Base-by-base conservation (phyloP, 1,140 invertebrate species). In the Microplitis demolitor region DNA sequence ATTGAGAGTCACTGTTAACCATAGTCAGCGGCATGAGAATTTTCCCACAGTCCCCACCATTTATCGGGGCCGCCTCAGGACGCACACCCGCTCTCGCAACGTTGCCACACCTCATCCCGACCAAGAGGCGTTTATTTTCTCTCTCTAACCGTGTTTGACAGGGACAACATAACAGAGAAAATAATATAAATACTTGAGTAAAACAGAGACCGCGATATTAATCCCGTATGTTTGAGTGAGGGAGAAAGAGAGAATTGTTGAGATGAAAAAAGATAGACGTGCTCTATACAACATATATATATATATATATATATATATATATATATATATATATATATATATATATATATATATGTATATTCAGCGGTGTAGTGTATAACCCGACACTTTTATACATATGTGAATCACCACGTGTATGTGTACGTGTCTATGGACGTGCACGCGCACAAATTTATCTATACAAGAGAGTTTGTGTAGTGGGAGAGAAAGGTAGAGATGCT, bases 31-130 rank as follows among this genome's bases (percentile, higher is more conserved):
- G 83, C 85, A 85, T 86, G 85, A 85, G 85, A 85, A 86, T 85
- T 85, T 86, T 86, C 85, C 85, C 85, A 86, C 85, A 85, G 82
- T 85, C 83, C 82, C 84, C 83, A 82, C 82, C 61, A 71, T 54
- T 31, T 75, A 75, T 73, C 60, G 73, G 74, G 75, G 77, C 78
- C 77, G 77, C 77, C 73, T 74, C 71, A 72, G 75, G 79, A 84
- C 80, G 79, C 80, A 83, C 83, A 85, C 82, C 82, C 83, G 81
- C 80, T 80, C 82, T 79, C 75, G 84, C 84, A 82, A 85, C 82
- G 83, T 85, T 85, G 84, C 84, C 84, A 85, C 82, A 84, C 83
- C 84, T 85, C 78, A 69, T 66, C 64, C 31, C 54, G 77, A 77
- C 76, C 78, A 76, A 77, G 79, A 81, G 72, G 76, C 78, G 75